Percentiles rank a stretch among this genome's conserved stretches.
Evolutionary conservation across 53 echinoderm and acorn worm species (phyloP).

Genomic region (Antedon mediterranea): DNA sequence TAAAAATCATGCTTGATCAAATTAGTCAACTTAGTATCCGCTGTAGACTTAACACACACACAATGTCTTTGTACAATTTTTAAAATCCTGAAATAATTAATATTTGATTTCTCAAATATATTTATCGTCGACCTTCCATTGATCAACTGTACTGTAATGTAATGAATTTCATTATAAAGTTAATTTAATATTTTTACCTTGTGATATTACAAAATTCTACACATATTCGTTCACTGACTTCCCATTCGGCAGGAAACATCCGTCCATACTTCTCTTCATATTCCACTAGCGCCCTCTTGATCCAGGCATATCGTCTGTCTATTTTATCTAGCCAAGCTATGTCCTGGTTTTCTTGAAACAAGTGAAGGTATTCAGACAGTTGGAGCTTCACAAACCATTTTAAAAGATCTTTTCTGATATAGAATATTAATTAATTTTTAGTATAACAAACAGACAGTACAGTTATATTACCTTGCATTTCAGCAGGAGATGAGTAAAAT

Average conservation of each 20-base stretch:
- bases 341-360: constrained; percentile 94
- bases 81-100: neutral
- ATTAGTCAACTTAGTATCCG: no score
- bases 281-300: constrained; percentile 91
- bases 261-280: constrained; percentile 88
- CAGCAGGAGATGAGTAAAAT: no score
- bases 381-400: constrained; percentile 95
- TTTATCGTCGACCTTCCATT: no score
- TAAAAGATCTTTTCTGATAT: constrained; percentile 67
- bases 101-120: no score
- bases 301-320: constrained; percentile 94
- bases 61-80: no score
- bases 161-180: no score
- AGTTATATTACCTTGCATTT: no score
- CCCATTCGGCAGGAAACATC: constrained; percentile 89
- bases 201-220: constrained; percentile 95
- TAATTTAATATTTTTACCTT: constrained; percentile 31
- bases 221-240: constrained; percentile 90
- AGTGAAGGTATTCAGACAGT: constrained; percentile 86
- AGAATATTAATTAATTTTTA: no score
- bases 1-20: no score
- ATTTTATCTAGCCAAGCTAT: constrained; percentile 99
- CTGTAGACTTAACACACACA: no score
- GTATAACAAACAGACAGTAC: no score
- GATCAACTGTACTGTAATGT: no score